A percentile compares a stretch with the other conserved stretches of the same genome.
Conservation (phyloP, 2,797 vertebrate species). For the Dromococcyx pavoninus region DNA sequence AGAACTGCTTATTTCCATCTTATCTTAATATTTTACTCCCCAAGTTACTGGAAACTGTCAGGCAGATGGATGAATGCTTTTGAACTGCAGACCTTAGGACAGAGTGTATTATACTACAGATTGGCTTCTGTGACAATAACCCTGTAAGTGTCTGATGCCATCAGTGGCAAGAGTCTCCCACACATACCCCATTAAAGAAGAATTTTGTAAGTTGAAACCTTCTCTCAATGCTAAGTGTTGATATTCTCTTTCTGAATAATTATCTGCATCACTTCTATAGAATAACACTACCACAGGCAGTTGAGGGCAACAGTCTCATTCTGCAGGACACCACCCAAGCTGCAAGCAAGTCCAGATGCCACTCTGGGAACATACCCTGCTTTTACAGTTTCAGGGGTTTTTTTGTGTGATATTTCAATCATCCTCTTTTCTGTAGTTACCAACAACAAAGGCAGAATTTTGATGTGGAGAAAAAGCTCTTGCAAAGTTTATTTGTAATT, state of each 20-base stretch:
- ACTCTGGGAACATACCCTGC: background rate
- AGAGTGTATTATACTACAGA: slow-evolving; percentile 32
- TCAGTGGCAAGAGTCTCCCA: slow-evolving; percentile 28
- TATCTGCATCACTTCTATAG: background rate
- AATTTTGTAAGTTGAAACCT: background rate
- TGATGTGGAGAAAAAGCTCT: slow-evolving; percentile 33
- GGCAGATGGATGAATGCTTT: slow-evolving; percentile 49
- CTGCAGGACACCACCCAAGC: background rate
- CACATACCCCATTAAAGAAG: background rate
- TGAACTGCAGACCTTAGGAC: slow-evolving; percentile 45
- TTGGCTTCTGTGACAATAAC: slow-evolving; percentile 41
- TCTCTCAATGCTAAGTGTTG: background rate
- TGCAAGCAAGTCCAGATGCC: background rate
- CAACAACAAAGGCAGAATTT: background rate
- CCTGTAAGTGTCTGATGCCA: slow-evolving; percentile 25
- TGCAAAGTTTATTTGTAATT: slow-evolving; percentile 47
- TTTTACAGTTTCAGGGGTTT: background rate
- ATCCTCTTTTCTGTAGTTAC: background rate
- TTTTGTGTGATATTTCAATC: background rate
- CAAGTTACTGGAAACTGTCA: slow-evolving; percentile 21
- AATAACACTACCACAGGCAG: background rate
- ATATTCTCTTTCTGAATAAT: background rate
- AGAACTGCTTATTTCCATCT: slow-evolving; percentile 19
- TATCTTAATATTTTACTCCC: slow-evolving; percentile 34
- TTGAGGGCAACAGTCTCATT: background rate